These are phyloP conservation scores for Pipistrellus pygmaeus DNA, from an alignment of 2,797 vertebrate species.

Conservation along the genomic window DNA sequence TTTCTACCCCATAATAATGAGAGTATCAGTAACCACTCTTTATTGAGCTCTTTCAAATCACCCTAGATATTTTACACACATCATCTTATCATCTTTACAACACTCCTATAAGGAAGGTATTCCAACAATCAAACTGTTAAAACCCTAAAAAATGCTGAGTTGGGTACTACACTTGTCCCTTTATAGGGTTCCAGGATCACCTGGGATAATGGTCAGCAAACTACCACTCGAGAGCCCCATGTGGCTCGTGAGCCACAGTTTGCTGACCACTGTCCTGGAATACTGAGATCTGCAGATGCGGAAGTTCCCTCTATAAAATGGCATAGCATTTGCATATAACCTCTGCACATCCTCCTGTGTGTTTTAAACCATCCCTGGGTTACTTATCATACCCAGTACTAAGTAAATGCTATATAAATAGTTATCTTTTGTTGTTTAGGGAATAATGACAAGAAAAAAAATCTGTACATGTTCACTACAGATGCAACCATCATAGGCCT, in stretches of 20 bases:
- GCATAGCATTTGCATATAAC: not conserved
- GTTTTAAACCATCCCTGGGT: not conserved
- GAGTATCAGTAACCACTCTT: not conserved
- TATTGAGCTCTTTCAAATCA: not conserved
- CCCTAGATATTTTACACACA: not conserved
- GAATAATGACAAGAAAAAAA: not conserved
- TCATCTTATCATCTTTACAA: not conserved
- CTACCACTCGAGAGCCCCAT: no score
- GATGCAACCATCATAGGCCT: not conserved
- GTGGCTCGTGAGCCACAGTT: no score
- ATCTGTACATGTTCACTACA: not conserved
- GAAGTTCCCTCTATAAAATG: not conserved
- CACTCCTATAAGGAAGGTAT: not conserved
- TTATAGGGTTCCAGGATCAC: not conserved
- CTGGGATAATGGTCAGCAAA: no score
- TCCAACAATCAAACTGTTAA: not conserved
- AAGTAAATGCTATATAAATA: not conserved
- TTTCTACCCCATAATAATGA: not conserved
- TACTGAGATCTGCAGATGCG: not conserved
- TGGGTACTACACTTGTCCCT: not conserved
- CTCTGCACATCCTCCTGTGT: not conserved
- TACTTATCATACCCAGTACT: not conserved
- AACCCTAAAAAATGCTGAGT: not conserved
- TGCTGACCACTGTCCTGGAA: not conserved
- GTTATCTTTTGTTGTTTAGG: not conserved